Conservation (phyloP, 1,140 invertebrate genomes). For the Bombus cullumanus region DNA sequence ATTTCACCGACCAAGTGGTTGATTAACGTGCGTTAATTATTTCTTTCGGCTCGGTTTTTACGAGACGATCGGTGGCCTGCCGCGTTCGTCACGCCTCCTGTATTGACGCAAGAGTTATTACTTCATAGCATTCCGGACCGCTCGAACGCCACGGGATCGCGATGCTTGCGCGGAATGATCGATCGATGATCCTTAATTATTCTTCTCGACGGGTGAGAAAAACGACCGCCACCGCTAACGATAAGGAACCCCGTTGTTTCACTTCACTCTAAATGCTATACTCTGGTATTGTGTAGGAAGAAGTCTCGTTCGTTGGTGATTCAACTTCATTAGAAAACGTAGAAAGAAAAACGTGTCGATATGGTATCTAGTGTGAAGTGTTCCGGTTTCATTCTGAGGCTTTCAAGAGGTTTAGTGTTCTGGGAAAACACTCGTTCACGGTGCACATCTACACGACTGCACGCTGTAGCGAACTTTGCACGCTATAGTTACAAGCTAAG, state of each 20-base stretch:
- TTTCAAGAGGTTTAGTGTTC: background rate
- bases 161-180: conserved; percentile 58
- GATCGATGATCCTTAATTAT: conserved; percentile 63
- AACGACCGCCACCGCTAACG: conserved; percentile 22
- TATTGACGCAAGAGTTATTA: conserved; percentile 67
- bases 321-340: background rate
- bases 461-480: fast-evolving
- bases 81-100: conserved; percentile 56
- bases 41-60: conserved; percentile 58
- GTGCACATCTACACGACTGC: no score
- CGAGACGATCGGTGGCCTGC: conserved; percentile 26
- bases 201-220: conserved; percentile 35
- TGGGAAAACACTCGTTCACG: background rate
- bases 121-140: conserved; percentile 51
- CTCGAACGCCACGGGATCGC: conserved; percentile 40
- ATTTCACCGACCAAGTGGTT: conserved; percentile 49
- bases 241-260: conserved; percentile 19
- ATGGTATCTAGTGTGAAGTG: background rate
- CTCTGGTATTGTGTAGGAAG: background rate
- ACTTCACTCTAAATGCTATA: background rate
- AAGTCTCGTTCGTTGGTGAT: background rate
- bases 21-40: conserved; percentile 75
- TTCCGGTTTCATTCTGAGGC: background rate
- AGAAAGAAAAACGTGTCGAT: background rate
- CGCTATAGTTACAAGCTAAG: background rate